Evolutionary conservation across 2,888 invertebrate species (phyloP).

Genomic region (Agriotes lineatus): DNA sequence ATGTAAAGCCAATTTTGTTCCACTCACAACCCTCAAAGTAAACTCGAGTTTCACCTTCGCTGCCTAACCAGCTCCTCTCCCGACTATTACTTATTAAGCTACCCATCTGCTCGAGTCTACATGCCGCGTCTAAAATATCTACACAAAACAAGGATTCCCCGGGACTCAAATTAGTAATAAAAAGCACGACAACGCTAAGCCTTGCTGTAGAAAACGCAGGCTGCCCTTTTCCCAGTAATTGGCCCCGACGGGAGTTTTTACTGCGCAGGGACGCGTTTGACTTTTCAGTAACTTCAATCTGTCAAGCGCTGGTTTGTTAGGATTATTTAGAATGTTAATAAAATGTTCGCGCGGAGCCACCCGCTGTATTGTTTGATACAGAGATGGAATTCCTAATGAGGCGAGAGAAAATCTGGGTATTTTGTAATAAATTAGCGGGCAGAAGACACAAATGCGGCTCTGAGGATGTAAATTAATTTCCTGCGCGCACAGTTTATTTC

Average conservation of each 20-base stretch:
- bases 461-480: constrained; percentile 27
- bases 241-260: constrained; percentile 9
- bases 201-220: neutral
- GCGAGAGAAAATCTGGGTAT: constrained; percentile 28
- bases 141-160: neutral
- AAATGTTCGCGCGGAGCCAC: constrained; percentile 7
- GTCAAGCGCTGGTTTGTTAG: constrained; percentile 3
- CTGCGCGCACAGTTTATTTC: constrained; percentile 23
- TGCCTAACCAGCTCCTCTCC: too few relatives aligned
- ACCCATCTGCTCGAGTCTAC: too few relatives aligned
- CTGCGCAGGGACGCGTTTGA: neutral
- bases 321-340: constrained; percentile 18
- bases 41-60: too few relatives aligned
- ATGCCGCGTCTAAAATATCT: neutral
- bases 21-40: too few relatives aligned
- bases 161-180: neutral
- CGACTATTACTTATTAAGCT: too few relatives aligned
- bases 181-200: neutral
- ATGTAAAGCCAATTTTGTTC: too few relatives aligned
- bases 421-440: constrained; percentile 31
- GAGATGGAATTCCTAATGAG: constrained; percentile 30
- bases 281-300: constrained; percentile 6
- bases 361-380: constrained; percentile 18
- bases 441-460: constrained; percentile 23
- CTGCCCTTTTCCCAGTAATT: constrained; percentile 16